A percentile compares a stretch with the other conserved stretches of the same genome.
Evolutionary conservation across 2,797 vertebrate genomes (phyloP).

Genomic region (Paguma larvata): DNA sequence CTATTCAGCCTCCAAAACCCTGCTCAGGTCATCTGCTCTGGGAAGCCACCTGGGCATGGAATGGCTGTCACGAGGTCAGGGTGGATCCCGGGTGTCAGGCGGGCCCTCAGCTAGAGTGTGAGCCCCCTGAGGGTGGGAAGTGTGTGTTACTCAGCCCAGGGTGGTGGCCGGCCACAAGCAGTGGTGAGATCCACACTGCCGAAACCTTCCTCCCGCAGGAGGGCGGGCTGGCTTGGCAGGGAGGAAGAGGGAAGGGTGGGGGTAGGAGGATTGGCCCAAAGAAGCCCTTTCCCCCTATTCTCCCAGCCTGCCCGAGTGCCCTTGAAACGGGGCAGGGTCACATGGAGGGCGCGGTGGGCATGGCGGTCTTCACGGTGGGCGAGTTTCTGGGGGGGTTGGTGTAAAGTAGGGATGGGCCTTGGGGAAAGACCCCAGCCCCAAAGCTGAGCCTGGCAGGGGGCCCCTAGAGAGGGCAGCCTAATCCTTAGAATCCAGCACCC

Average conservation of each 20-base stretch:
- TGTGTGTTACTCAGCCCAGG: not conserved
- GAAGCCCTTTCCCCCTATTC: not conserved
- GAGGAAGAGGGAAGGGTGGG: not conserved
- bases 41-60: not conserved
- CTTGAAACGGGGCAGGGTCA: not conserved
- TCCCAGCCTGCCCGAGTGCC: not conserved
- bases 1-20: constrained; percentile 62
- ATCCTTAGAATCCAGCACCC: too few species aligned
- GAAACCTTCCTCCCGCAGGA: not conserved
- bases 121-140: not conserved
- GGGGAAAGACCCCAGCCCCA: not conserved
- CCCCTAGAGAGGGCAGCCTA: not conserved
- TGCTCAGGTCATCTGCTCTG: not conserved
- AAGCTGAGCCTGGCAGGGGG: not conserved
- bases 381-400: not conserved
- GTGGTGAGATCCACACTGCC: not conserved
- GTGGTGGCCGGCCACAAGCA: not conserved
- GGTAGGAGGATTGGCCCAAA: not conserved
- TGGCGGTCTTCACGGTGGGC: not conserved
- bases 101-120: not conserved
- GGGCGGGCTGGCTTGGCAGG: not conserved
- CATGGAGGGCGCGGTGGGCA: not conserved
- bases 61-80: not conserved
- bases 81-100: not conserved
- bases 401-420: too few species aligned